Conservation (phyloP, 2,888 invertebrate species). For the Torymus aiolomorphi region DNA sequence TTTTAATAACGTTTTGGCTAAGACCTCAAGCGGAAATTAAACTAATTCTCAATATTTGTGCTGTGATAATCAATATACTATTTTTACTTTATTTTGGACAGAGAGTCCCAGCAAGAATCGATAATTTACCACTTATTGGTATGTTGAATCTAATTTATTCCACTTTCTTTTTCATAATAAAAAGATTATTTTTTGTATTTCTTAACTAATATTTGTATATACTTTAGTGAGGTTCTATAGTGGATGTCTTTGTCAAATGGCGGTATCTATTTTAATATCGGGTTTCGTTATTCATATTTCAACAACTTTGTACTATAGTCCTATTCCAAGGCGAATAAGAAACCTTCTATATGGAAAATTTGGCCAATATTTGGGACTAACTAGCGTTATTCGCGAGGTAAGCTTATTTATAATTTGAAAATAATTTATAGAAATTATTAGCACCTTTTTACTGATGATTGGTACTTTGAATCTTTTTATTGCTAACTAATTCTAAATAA, state of each 20-base stretch:
- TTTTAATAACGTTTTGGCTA: slow-evolving; percentile 81
- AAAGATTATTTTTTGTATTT: not conserved
- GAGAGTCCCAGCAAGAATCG: slow-evolving; percentile 78
- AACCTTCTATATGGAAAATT: slow-evolving; percentile 74
- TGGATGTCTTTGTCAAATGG: slow-evolving; percentile 76
- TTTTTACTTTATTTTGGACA: slow-evolving; percentile 81
- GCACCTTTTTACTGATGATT: no score
- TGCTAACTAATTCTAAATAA: no score
- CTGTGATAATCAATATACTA: slow-evolving; percentile 79
- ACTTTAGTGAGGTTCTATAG: slow-evolving; percentile 79
- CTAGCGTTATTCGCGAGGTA: slow-evolving; percentile 74
- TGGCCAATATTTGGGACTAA: slow-evolving; percentile 75
- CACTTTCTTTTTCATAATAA: not conserved
- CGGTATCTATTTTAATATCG: slow-evolving; percentile 77
- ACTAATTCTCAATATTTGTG: slow-evolving; percentile 79
- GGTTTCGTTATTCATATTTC: slow-evolving; percentile 78
- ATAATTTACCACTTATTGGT: slow-evolving; percentile 79
- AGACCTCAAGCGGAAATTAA: slow-evolving; percentile 83
- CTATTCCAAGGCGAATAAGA: slow-evolving; percentile 78
- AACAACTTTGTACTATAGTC: slow-evolving; percentile 74
- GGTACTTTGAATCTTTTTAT: no score
- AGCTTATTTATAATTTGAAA: slow-evolving; percentile 47
- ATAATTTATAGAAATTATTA: not conserved
- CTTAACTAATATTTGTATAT: not conserved
- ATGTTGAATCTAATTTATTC: slow-evolving; percentile 60